Evolutionary conservation across 37 sponge, comb jelly and placozoan species (phyloP), one percentile per base, ranked within the genome.

Genomic region (Hormiphora californensis): DNA sequence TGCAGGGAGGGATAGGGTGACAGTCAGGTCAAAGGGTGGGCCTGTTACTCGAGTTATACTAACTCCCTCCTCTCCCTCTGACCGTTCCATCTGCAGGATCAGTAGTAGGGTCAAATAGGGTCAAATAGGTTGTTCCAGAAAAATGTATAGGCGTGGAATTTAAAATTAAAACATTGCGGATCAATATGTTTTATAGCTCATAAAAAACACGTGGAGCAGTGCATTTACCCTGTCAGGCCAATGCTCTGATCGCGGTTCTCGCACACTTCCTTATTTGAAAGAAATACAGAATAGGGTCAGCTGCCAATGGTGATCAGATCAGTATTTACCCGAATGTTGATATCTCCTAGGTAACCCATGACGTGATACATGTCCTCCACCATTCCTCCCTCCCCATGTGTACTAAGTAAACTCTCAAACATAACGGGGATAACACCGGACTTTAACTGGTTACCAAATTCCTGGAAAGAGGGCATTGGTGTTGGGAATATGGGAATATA

Each of bases 331-430:
- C 35, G 67, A 5, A 33, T 11, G 8, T 7, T 25, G 28, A 65
- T 65, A 65, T 65, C 37, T 19, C 38, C 32, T 35, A 65, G 78
- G 40, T 96, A 91, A 11, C 88, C 86, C 0, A 93, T 89, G 1
- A 92, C 93, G 0, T 89, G 85, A 19, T 88, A 78, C 54, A 93
- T 91, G 88, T 96, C 96, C 54, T 96, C 96, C 87, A 96, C 49
- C 96, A 96, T 96, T 19, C 92, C 91, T 17, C 67, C 68, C 86
- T 96, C 96, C 11, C 96, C 91, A 17, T 87, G 78, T 34, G 96
- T 96, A 62, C 91, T 91, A 65, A 96, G 89, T 21, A 93, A 69
- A 85, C 90, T 90, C 88, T 96, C 96, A 27, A 27, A 65, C 67
- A 65, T 65, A 32, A 65, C 37, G 21, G 67, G 67, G 17, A 65